Conservation (phyloP, 2,113 vertebrate genomes). For the Mirounga angustirostris region DNA sequence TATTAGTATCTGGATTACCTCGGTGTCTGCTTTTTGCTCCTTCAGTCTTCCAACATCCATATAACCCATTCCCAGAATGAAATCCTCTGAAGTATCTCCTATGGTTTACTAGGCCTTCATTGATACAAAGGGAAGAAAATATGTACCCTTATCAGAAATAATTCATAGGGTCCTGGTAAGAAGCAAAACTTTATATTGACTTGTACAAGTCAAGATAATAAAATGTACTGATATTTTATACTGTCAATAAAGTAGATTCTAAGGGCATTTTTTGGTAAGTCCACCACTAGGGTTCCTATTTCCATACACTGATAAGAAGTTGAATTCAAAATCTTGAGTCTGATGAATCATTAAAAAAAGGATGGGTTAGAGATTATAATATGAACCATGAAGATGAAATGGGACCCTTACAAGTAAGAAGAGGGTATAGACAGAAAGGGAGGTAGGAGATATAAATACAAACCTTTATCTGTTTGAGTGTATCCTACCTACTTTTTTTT, state of each 20-base stretch:
- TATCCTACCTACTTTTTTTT: background rate
- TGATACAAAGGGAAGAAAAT: conserved; percentile 16
- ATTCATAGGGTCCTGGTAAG: background rate
- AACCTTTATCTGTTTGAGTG: background rate
- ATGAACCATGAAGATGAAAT: background rate
- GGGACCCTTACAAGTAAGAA: background rate
- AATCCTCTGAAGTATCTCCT: conserved; percentile 8
- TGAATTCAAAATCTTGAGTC: conserved; percentile 4
- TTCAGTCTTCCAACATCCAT: background rate
- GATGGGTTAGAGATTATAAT: background rate
- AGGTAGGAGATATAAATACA: background rate
- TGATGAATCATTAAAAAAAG: background rate
- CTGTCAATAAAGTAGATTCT: background rate
- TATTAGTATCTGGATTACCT: background rate
- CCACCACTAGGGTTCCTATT: background rate
- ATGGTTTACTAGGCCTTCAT: background rate
- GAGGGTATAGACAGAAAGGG: background rate
- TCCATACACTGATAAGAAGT: background rate
- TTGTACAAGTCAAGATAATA: background rate
- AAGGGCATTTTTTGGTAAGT: background rate
- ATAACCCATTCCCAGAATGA: conserved; percentile 21
- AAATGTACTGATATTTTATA: background rate
- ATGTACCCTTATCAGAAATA: background rate
- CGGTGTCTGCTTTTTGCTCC: background rate
- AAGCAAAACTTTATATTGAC: background rate